phyloP scores from a whole-genome alignment of 2,113 vertebrate genomes.

The Laticauda laticaudata region DNA sequence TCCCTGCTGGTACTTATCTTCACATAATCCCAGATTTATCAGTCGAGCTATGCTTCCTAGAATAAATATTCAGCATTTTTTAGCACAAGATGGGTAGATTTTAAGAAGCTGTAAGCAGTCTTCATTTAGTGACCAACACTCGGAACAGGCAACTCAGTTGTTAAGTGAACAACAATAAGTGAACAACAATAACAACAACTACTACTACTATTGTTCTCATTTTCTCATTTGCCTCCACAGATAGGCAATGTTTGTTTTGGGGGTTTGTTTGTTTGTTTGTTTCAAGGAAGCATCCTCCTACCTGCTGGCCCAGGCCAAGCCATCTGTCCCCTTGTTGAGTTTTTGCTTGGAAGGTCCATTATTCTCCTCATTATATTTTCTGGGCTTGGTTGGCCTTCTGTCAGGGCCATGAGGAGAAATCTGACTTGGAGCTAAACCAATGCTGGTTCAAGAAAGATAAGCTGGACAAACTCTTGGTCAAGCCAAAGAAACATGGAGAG shows the following conservation, averaged over 20 bases:
- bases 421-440: neutral
- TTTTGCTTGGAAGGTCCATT: neutral
- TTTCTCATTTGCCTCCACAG: neutral
- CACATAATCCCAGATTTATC: conserved; percentile 21
- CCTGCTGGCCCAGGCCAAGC: neutral
- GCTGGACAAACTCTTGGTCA: neutral
- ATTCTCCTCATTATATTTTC: neutral
- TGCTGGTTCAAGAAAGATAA: neutral
- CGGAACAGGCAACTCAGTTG: neutral
- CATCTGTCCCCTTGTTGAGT: neutral
- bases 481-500: neutral
- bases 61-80: neutral
- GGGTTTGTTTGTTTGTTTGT: neutral
- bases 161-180: neutral
- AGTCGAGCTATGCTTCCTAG: neutral
- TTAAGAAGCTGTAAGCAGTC: no score
- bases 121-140: neutral
- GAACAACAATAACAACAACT: no score
- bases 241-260: neutral
- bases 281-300: neutral
- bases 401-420: neutral
- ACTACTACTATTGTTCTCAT: neutral
- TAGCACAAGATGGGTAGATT: no score
- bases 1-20: conserved; percentile 11
- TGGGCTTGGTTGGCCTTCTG: neutral